Conservation (phyloP, 1,140 invertebrate genomes). For the Wasmannia auropunctata region DNA sequence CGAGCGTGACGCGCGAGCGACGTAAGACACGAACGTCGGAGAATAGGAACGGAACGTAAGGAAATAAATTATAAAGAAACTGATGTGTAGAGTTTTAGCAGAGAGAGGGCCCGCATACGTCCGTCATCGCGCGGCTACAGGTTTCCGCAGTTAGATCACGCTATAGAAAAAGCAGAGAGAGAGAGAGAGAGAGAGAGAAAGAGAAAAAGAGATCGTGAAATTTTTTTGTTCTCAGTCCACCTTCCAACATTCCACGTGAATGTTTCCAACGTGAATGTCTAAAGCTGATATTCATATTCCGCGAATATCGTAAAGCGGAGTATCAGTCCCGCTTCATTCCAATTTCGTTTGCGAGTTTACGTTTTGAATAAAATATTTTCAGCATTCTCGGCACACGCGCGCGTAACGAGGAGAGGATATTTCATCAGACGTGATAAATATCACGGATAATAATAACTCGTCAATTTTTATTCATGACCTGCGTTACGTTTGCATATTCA, state of each 20-base stretch:
- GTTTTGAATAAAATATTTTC: neutral
- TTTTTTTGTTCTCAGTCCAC: neutral
- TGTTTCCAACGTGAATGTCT: neutral
- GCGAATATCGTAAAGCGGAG: neutral
- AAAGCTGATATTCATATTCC: neutral
- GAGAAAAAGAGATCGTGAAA: no score
- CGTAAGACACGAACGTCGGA: constrained; percentile 8
- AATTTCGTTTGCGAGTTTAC: neutral
- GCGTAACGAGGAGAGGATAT: neutral
- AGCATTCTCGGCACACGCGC: no score
- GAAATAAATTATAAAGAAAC: constrained; percentile 32
- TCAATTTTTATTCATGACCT: neutral
- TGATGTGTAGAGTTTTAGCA: neutral
- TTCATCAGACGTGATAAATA: neutral
- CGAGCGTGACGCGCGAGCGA: constrained; percentile 16
- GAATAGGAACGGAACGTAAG: neutral
- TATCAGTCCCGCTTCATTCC: neutral
- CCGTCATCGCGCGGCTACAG: neutral
- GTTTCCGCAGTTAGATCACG: neutral
- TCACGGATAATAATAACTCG: constrained; percentile 18
- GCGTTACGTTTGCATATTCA: constrained; percentile 18
- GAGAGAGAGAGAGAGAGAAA: neutral
- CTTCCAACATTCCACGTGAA: neutral
- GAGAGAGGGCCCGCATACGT: neutral
- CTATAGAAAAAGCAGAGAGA: neutral